Evolutionary conservation across 1,140 invertebrate genomes (phyloP).

Genomic region (Cydia strobilella): DNA sequence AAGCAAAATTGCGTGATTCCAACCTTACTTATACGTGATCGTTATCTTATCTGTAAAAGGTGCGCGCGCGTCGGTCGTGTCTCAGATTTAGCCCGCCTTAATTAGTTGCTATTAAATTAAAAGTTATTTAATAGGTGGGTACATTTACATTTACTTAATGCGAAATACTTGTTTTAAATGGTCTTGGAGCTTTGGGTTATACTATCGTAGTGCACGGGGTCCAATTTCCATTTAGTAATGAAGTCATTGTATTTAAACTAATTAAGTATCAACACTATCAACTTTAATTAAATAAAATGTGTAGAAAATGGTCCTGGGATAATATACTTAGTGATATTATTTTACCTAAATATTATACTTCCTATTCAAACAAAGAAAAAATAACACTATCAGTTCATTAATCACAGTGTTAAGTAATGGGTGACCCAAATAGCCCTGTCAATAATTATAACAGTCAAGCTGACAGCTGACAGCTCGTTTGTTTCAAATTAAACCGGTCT

Average conservation of each 20-base stretch:
- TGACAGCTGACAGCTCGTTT: slow-evolving; percentile 31
- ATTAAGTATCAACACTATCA: too few relatives aligned
- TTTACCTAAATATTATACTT: not conserved
- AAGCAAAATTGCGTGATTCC: not conserved
- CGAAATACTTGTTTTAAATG: not conserved
- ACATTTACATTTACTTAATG: not conserved
- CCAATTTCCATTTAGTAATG: not conserved
- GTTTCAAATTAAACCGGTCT: slow-evolving; percentile 20
- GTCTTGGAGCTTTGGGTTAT: not conserved
- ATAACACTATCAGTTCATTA: slow-evolving; percentile 1
- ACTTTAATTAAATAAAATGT: too few relatives aligned
- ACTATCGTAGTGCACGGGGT: not conserved
- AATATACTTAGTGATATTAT: not conserved
- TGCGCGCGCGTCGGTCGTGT: slow-evolving; percentile 21
- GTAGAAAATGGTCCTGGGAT: not conserved
- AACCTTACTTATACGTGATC: slow-evolving; percentile 15
- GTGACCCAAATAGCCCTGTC: slow-evolving; percentile 23
- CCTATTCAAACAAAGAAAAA: not conserved
- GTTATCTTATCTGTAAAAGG: slow-evolving; percentile 24
- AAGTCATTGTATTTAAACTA: too few relatives aligned
- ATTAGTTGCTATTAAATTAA: slow-evolving; percentile 23
- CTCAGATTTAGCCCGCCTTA: not conserved
- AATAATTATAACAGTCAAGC: slow-evolving; percentile 29
- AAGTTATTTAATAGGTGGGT: not conserved
- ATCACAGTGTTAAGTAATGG: slow-evolving; percentile 12